These are phyloP conservation scores for Acomys russatus DNA, from an alignment of 2,797 vertebrate species.

Conservation along the genomic window DNA sequence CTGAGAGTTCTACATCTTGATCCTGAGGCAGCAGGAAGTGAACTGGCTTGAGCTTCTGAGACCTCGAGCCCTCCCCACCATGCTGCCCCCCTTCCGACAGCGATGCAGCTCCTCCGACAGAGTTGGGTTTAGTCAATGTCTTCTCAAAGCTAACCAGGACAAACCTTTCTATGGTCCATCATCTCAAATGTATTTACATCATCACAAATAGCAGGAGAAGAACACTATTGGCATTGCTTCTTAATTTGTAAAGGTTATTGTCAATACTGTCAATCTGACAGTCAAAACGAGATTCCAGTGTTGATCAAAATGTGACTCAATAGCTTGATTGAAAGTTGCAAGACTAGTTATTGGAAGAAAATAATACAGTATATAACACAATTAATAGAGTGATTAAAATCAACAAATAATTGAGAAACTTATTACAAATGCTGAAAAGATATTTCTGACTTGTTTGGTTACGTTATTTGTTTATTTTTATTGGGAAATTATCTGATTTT, in stretches of 20 bases:
- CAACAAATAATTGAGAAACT: conserved; percentile 12
- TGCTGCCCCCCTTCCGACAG: neutral
- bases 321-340: conserved; percentile 43
- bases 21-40: neutral
- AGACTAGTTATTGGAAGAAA: conserved; percentile 33
- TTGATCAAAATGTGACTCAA: neutral
- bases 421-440: neutral
- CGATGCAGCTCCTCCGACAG: neutral
- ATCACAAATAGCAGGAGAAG: conserved; percentile 46
- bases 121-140: neutral
- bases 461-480: neutral
- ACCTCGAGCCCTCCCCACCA: neutral
- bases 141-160: neutral
- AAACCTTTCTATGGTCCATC: neutral
- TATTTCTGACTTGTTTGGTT: neutral
- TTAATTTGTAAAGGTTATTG: conserved; percentile 14
- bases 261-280: neutral
- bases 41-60: neutral
- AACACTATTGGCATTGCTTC: conserved; percentile 36
- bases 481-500: neutral
- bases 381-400: neutral
- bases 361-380: neutral
- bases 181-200: neutral
- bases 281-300: neutral
- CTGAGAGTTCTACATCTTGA: neutral